These are phyloP conservation scores for Oxygymnocypris stewartii DNA, from an alignment of 2,113 vertebrate species.

Conservation along the genomic window DNA sequence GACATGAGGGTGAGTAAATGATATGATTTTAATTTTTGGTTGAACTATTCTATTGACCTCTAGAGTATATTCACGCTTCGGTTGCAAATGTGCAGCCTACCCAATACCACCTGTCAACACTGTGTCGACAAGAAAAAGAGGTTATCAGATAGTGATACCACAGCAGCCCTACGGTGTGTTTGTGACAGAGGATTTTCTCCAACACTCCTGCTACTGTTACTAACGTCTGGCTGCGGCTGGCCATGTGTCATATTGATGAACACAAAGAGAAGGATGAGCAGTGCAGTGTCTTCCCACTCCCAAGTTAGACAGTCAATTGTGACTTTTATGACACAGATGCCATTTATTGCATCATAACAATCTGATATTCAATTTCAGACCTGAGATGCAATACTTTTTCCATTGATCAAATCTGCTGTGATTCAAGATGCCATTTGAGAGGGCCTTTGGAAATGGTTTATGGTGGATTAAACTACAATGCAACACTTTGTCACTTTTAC, in stretches of 20 bases:
- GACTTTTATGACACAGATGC: slow-evolving; percentile 26
- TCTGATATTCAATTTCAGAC: slow-evolving; percentile 14
- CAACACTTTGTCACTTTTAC: slow-evolving; percentile 33
- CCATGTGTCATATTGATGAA: slow-evolving; percentile 24
- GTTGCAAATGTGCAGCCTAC: not conserved
- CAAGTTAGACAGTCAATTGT: slow-evolving; percentile 14
- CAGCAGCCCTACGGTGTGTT: not conserved
- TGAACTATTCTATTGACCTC: not conserved
- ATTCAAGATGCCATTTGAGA: slow-evolving; percentile 21
- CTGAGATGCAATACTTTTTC: slow-evolving; percentile 20
- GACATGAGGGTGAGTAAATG: not conserved
- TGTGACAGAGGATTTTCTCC: not conserved
- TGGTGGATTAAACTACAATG: slow-evolving; percentile 5
- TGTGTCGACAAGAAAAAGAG: not conserved
- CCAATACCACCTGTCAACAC: not conserved
- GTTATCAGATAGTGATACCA: not conserved
- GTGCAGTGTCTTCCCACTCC: not conserved
- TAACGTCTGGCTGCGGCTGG: not conserved
- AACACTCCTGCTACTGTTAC: not conserved
- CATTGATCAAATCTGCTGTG: slow-evolving; percentile 28
- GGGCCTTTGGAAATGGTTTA: slow-evolving; percentile 25
- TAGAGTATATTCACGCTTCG: not conserved
- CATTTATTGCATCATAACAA: slow-evolving; percentile 36
- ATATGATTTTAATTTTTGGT: not conserved
- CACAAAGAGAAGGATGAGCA: slow-evolving; percentile 5